Base-by-base conservation (phyloP, 1,140 invertebrate species). In the Hypothenemus hampei region DNA sequence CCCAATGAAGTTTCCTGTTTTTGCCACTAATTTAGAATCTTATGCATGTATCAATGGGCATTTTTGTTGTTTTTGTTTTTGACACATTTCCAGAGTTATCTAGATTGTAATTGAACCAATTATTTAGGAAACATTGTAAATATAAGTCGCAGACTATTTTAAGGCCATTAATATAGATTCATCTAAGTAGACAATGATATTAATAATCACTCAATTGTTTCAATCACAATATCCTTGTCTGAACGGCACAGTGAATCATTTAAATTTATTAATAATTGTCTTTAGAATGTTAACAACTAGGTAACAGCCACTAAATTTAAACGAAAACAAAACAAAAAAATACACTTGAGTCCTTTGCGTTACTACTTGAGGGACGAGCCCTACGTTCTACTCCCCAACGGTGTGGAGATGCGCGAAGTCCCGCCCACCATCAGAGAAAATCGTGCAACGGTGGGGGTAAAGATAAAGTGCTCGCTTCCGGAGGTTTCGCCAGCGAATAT, bases 271-370 rank as follows among this genome's bases (percentile, higher is more conserved):
- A 31, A 41, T 53, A 53, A 56, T 56, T 48, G 41, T 53, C 41
- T 61, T 58, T 61, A 55, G 26, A 46, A 59, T 22, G 55, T 61
- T 52, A 61, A 61, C 60, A 61, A 61, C 60, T 56, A 61, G 44
- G 36, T 55, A 57, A 58, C 60, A 61, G 60, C 47, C 60, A 37
- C 35, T 56, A 58, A 41, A 48, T n/a, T n/a, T n/a, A n/a, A n/a
- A n/a, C n/a, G n/a, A n/a, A n/a, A n/a, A n/a, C n/a, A n/a, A n/a
- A n/a, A n/a, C n/a, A n/a, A n/a, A n/a, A n/a, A n/a, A n/a, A n/a
- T n/a, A n/a, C n/a, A n/a, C n/a, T n/a, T n/a, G n/a, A n/a, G n/a
- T n/a, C n/a, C n/a, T n/a, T n/a, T n/a, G n/a, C n/a, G n/a, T n/a
- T n/a, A n/a, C n/a, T n/a, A n/a, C n/a, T n/a, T n/a, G n/a, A n/a